Evolutionary conservation across 1,140 invertebrate genomes (phyloP).

Genomic region (Harpegnathos saltator): DNA sequence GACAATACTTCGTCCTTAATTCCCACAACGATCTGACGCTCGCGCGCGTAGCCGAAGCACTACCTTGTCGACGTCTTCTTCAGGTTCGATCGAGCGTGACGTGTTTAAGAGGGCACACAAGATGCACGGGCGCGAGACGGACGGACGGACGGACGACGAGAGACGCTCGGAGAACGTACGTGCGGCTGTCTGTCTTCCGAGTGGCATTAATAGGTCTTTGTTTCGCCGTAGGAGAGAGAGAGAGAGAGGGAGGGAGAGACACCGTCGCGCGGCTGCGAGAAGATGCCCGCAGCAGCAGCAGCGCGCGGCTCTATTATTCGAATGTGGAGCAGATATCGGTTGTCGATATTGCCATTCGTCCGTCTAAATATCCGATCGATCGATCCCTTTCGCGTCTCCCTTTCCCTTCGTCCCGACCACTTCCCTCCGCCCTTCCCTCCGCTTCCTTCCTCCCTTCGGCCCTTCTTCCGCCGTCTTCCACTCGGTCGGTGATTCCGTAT

Average conservation of each 20-base stretch:
- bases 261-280: neutral
- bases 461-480: constrained; percentile 45
- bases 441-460: neutral
- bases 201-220: constrained; percentile 81
- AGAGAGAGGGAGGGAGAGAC: too few species aligned
- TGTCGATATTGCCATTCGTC: constrained; percentile 75
- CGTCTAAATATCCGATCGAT: constrained; percentile 78
- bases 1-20: constrained; percentile 50
- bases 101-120: constrained; percentile 48
- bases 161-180: constrained; percentile 20
- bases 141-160: neutral
- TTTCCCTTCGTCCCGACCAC: neutral
- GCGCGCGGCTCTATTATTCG: constrained; percentile 79
- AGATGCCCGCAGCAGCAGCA: constrained; percentile 62
- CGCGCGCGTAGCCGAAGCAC: constrained; percentile 12
- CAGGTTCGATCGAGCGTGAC: constrained; percentile 41
- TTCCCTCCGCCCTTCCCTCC: neutral
- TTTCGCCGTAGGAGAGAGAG: constrained; percentile 64
- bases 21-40: constrained; percentile 31
- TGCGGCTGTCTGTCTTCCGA: constrained; percentile 70
- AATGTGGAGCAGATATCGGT: constrained; percentile 83
- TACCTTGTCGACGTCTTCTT: constrained; percentile 26
- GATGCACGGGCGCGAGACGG: constrained; percentile 7
- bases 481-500: constrained; percentile 40
- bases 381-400: constrained; percentile 33